These are phyloP conservation scores for Dryobotodes eremita DNA, from an alignment of 2,888 invertebrate species.

Conservation along the genomic window DNA sequence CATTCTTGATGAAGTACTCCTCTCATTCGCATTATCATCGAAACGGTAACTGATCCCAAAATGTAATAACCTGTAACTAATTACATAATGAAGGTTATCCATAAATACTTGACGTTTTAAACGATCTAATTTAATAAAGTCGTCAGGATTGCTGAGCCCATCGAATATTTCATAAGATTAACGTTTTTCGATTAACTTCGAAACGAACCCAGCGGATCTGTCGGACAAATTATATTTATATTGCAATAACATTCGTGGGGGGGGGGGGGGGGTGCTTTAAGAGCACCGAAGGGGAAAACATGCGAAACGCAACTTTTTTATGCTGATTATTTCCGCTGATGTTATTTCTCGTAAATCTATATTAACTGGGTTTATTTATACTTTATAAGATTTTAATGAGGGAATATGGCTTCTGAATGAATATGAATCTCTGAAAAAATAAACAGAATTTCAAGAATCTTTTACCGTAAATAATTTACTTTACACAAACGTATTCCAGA, in stretches of 20 bases:
- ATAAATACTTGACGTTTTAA: slow-evolving; percentile 52
- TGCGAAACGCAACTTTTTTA: slow-evolving; percentile 45
- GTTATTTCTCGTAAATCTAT: slow-evolving; percentile 46
- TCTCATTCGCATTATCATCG: slow-evolving; percentile 7
- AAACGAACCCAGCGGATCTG: slow-evolving; percentile 43
- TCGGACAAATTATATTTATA: slow-evolving; percentile 63
- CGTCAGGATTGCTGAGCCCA: slow-evolving; percentile 30
- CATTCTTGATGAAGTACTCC: neutral
- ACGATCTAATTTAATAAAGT: slow-evolving; percentile 62
- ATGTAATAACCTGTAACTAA: slow-evolving; percentile 58
- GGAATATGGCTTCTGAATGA: neutral
- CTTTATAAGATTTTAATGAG: slow-evolving; percentile 1
- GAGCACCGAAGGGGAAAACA: slow-evolving; percentile 43
- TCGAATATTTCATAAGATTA: slow-evolving; percentile 62
- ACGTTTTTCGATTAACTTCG: slow-evolving; percentile 66
- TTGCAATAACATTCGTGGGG: slow-evolving; percentile 56
- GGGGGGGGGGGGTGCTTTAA: slow-evolving; percentile 42
- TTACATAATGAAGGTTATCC: slow-evolving; percentile 39
- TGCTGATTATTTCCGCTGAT: slow-evolving; percentile 38
- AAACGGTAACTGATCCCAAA: slow-evolving; percentile 26
- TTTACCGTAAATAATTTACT: neutral
- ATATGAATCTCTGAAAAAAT: neutral
- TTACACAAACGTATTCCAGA: neutral
- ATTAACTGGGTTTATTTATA: slow-evolving; percentile 14
- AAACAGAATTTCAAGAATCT: neutral